Conservation (phyloP, 2,888 invertebrate genomes). For the Rhorus exstirpatorius region DNA sequence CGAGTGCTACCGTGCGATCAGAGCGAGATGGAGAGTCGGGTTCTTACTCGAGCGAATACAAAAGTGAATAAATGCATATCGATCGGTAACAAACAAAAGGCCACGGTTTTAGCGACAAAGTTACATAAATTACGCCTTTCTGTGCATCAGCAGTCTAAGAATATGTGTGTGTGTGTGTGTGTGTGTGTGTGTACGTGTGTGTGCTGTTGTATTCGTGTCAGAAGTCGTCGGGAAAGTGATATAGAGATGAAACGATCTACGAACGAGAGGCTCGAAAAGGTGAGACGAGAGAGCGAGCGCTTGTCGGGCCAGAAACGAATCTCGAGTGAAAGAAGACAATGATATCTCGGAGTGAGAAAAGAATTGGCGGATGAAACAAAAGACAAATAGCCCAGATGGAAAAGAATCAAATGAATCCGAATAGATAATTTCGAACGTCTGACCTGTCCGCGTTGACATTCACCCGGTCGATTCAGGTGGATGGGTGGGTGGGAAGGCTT, state of each 20-base stretch:
- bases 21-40: constrained; percentile 66
- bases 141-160: too few species aligned
- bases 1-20: constrained; percentile 74
- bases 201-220: neutral
- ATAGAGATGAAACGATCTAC: constrained; percentile 57
- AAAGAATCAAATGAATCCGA: constrained; percentile 4
- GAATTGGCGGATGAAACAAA: constrained; percentile 12
- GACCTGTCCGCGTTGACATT: too few species aligned
- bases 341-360: neutral
- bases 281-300: constrained; percentile 53
- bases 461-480: too few species aligned
- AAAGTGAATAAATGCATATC: constrained; percentile 12
- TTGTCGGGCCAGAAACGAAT: constrained; percentile 30
- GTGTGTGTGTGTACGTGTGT: constrained; percentile 42
- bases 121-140: neutral
- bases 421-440: too few species aligned
- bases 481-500: too few species aligned
- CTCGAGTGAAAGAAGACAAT: constrained; percentile 47
- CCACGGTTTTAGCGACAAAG: neutral
- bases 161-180: too few species aligned
- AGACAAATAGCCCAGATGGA: neutral
- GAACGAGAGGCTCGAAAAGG: constrained; percentile 44
- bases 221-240: constrained; percentile 36
- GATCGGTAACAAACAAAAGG: neutral
- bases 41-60: constrained; percentile 38